These are phyloP conservation scores for Etheostoma spectabile DNA, from an alignment of 2,113 vertebrate species.

Conservation along the genomic window DNA sequence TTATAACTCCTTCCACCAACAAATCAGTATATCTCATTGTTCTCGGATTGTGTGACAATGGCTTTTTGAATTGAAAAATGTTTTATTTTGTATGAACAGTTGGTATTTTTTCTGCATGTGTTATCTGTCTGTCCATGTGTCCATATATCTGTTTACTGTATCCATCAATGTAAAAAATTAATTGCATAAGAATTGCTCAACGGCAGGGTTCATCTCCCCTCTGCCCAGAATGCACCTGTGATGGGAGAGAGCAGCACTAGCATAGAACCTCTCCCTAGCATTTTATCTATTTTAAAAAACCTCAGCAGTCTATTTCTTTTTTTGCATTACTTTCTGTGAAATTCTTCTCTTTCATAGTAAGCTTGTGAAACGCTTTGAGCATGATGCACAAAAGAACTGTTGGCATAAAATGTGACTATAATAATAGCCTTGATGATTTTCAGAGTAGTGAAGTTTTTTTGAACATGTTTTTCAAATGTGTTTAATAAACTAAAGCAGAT, in stretches of 20 bases:
- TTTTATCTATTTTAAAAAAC: constrained; percentile 11
- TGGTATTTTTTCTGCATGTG: not conserved
- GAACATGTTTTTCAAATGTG: constrained; percentile 13
- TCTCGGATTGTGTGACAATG: constrained; percentile 24
- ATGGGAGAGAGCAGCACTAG: constrained; percentile 7
- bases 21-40: constrained; percentile 34
- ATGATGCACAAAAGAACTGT: constrained; percentile 31
- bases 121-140: constrained; percentile 25
- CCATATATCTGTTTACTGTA: not conserved
- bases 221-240: constrained; percentile 49
- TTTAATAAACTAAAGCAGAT: constrained; percentile 40
- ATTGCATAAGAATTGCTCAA: constrained; percentile 21
- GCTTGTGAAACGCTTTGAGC: not conserved
- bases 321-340: constrained; percentile 6
- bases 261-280: not conserved
- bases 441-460: constrained; percentile 6
- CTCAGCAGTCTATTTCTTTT: not conserved
- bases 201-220: constrained; percentile 39
- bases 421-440: constrained; percentile 26
- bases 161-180: not conserved
- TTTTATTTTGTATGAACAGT: constrained; percentile 5
- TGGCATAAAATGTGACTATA: constrained; percentile 29
- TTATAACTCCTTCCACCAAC: constrained; percentile 32
- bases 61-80: constrained; percentile 7
- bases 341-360: constrained; percentile 6